Evolutionary conservation across 2,888 invertebrate species (phyloP).

Genomic region (Crepidodera aurea): DNA sequence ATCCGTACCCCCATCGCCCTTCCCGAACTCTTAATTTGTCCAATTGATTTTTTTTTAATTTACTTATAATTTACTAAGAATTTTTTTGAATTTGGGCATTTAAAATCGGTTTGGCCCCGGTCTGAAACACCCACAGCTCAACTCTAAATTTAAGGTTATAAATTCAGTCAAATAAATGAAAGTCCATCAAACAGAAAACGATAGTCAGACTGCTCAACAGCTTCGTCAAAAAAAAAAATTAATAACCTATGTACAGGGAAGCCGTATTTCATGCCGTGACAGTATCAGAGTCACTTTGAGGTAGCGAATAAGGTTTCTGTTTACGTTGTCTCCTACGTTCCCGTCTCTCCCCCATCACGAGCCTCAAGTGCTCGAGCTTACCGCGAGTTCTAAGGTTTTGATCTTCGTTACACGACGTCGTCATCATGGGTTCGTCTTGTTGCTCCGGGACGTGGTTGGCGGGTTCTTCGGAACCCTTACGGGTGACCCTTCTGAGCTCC

Average conservation of each 20-base stretch:
- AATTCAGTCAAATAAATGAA: slow-evolving; percentile 27
- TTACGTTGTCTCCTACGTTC: slow-evolving; percentile 82
- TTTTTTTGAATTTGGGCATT: too few relatives aligned
- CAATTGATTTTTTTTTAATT: too few relatives aligned
- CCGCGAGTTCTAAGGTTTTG: slow-evolving; percentile 66
- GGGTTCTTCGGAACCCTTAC: slow-evolving; percentile 49
- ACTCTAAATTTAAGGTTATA: slow-evolving; percentile 16
- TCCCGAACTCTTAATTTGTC: too few relatives aligned
- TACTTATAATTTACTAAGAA: too few relatives aligned
- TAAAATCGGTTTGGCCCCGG: too few relatives aligned
- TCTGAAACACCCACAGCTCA: too few relatives aligned
- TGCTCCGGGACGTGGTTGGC: slow-evolving; percentile 58
- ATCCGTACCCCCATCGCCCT: too few relatives aligned
- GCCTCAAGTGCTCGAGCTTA: slow-evolving; percentile 85
- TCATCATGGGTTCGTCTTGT: slow-evolving; percentile 48
- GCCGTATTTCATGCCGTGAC: slow-evolving; percentile 55
- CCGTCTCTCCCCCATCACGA: slow-evolving; percentile 90
- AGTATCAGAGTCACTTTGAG: slow-evolving; percentile 60
- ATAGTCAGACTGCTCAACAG: slow-evolving; percentile 13
- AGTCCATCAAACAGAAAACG: slow-evolving; percentile 14
- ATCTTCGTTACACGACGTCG: slow-evolving; percentile 53
- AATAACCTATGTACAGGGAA: slow-evolving; percentile 44
- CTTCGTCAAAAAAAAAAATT: slow-evolving; percentile 14
- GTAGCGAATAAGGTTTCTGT: slow-evolving; percentile 73
- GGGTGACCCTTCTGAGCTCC: slow-evolving; percentile 55